Evolutionary conservation across 1,140 invertebrate genomes (phyloP), one percentile per base, ranked within the genome.

Genomic region (Drosophila obscura): DNA sequence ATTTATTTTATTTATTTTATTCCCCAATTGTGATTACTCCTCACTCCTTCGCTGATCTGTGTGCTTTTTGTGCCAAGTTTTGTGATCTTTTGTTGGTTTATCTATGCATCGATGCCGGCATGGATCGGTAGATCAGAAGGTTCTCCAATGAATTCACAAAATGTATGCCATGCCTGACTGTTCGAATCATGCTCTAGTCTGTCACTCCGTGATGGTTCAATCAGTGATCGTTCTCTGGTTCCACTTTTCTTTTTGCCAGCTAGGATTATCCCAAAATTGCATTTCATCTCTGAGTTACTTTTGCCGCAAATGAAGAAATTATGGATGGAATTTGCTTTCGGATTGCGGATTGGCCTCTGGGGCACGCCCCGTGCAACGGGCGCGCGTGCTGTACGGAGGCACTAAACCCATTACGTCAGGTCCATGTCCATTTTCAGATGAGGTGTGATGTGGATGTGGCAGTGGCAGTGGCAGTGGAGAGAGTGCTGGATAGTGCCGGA

Each of bases 401-500:
- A 61, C 35, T 69, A 73, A 66, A 50, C 61, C 67, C 73, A 84
- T 84, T 87, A 87, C 82, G 69, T 77, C 73, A 81, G 62, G 73
- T 39, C 35, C 81, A 87, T 85, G 68, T 75, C 82, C 74, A 77
- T 26, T 28, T 3, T 15, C 4, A 15, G 51, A 62, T 46, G 6
- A 44, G 22, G 51, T 22, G 55, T 49, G 61, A 53, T 39, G 35
- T 39, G 35, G 35, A 39, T 39, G 35, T 39, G 31, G 31, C 31
- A 35, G 9, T 35, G 28, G 39, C 22, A 16, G 48, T 19, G 13
- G 39, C 22, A 26, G 48, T 19, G 13, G 31, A 55, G 66, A 55
- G 60, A 24, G 22, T 24, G 22, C 22, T 0, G 22, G 19, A 19
- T 1, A 63, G 56, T 50, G n/a, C 11, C 59, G 15, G 13, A 9